A percentile compares a stretch with the other conserved stretches of the same genome.
Evolutionary conservation across 2,888 invertebrate species (phyloP).

Genomic region (Lasioglossum vierecki): DNA sequence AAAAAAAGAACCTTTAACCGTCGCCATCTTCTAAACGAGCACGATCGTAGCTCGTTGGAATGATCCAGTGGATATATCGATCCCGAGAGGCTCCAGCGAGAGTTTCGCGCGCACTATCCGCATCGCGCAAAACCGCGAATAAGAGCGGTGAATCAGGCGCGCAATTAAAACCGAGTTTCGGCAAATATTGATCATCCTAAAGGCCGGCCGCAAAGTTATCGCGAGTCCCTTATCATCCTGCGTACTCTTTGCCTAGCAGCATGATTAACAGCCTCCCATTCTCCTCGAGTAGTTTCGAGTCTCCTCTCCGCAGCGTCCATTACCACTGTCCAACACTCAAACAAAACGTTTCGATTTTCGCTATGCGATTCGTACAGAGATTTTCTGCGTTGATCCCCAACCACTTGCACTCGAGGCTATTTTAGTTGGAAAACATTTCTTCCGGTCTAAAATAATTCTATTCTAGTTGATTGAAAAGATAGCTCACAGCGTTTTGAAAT

Average conservation of each 20-base stretch:
- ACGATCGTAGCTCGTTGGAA: not conserved
- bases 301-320: not conserved
- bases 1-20: not conserved
- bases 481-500: too few relatives aligned
- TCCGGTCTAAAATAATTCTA: too few relatives aligned
- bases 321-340: too few relatives aligned
- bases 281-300: not conserved
- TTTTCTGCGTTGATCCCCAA: too few relatives aligned
- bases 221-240: constrained; percentile 12
- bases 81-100: not conserved
- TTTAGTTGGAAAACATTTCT: too few relatives aligned
- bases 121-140: not conserved
- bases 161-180: constrained; percentile 31
- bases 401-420: too few relatives aligned
- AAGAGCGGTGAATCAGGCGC: not conserved
- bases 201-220: constrained; percentile 38
- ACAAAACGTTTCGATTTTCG: too few relatives aligned
- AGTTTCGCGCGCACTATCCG: not conserved
- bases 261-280: not conserved
- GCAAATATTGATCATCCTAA: constrained; percentile 58
- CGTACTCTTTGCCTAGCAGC: not conserved
- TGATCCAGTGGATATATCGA: not conserved
- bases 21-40: not conserved
- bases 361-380: too few relatives aligned
- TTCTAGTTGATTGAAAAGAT: too few relatives aligned